Base-by-base conservation (phyloP, 1,140 invertebrate species). In the Drosophila repletoides region DNA sequence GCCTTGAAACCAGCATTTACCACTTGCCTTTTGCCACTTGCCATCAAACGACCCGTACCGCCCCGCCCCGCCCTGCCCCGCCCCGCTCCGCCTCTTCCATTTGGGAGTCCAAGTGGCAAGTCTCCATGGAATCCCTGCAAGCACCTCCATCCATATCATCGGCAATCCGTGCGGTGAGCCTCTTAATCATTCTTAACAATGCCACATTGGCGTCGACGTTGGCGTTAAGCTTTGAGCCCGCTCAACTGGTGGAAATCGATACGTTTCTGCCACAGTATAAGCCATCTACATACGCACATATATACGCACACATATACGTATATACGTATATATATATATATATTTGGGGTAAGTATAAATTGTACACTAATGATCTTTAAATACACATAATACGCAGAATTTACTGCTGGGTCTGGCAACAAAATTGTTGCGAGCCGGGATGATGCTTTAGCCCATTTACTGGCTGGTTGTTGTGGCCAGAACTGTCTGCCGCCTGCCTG, bases 101-200 rank as follows among this genome's bases (percentile, higher is more conserved):
- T 10, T 40, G 33, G 38, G 15, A 56, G 38, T n/a, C 19, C 3
- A 12, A 41, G 36, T 17, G 14, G 2, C 41, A 12, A 22, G 28
- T 28, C 43, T 31, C 33, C 14, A 22, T 38, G 41, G 51, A 49
- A 36, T 21, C 12, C 14, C 52, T 28, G 26, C n/a, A n/a, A n/a
- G 17, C 28, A 26, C 3, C 24, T 14, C 46, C 21, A 43, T 31
- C 53, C 22, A 5, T 14, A 15, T 21, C 43, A 43, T 71, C 69
- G 61, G 24, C 64, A 68, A 83, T 61, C 48, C 76, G 81, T 83
- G 64, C 49, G 69, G 49, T 60, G 41, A 69, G 69, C 55, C 79
- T 73, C 77, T 83, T 84, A 83, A 83, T 83, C 77, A 83, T 83
- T 84, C 77, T 72, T 73, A 81, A 81, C 77, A 84, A 84, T 71